These are phyloP conservation scores for Gymnorhina tibicen DNA, from an alignment of 2,113 vertebrate species.

Conservation along the genomic window DNA sequence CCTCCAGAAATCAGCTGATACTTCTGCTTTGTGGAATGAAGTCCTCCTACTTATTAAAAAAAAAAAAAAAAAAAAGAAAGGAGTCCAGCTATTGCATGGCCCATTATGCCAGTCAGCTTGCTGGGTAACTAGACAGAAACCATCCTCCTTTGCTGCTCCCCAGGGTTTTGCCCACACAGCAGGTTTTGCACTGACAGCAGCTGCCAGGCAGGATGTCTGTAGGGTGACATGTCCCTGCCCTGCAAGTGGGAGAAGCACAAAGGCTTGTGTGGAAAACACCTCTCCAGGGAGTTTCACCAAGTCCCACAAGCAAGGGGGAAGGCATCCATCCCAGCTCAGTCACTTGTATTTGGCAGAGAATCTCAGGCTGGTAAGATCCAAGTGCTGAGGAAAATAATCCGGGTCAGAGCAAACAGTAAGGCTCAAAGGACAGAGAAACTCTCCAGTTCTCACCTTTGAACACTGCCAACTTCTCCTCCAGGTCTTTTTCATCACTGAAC, in stretches of 20 bases:
- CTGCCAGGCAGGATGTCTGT: not conserved
- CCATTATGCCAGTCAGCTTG: not conserved
- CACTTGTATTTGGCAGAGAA: not conserved
- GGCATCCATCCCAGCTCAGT: not conserved
- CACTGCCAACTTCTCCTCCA: conserved; percentile 85
- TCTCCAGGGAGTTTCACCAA: not conserved
- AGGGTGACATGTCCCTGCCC: not conserved
- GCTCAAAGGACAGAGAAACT: not conserved
- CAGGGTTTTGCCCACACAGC: not conserved
- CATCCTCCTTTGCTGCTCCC: not conserved
- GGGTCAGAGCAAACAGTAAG: not conserved
- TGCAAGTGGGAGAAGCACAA: not conserved
- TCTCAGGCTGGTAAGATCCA: not conserved
- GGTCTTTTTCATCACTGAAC: conserved; percentile 90
- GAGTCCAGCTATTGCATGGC: not conserved
- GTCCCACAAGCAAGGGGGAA: not conserved
- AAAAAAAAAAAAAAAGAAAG: not conserved
- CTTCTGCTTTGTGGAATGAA: not conserved
- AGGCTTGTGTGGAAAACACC: not conserved
- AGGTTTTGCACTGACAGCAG: conserved; percentile 1
- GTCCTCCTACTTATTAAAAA: not conserved
- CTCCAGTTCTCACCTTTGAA: conserved; percentile 88
- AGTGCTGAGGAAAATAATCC: not conserved
- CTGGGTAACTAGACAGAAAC: not conserved
- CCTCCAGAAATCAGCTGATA: not conserved